Conservation (phyloP, 2,888 invertebrate species). For the Tetrapedia diversipes region DNA sequence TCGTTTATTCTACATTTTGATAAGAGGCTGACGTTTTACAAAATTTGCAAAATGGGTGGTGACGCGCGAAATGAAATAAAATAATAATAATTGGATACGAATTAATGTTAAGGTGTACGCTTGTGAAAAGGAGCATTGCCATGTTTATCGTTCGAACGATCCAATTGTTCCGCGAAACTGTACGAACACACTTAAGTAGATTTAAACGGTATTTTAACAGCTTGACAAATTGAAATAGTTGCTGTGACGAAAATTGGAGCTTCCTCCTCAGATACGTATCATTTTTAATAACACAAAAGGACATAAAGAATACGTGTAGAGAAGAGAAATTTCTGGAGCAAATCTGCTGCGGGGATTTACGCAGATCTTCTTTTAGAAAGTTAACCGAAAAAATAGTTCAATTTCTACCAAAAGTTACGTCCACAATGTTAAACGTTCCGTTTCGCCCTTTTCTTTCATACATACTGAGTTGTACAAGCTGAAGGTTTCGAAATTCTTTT, state of each 20-base stretch:
- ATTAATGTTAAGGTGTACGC: background rate
- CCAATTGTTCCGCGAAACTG: constrained; percentile 6
- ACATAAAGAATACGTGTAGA: background rate
- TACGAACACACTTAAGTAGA: background rate
- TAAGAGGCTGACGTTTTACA: background rate
- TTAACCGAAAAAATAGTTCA: too few relatives aligned
- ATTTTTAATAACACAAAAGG: background rate
- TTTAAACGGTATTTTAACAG: constrained; percentile 6
- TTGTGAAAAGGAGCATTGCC: constrained; percentile 22
- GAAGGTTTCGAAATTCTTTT: too few relatives aligned
- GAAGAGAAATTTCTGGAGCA: background rate
- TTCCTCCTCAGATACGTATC: background rate
- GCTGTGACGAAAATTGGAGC: background rate
- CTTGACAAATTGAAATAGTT: constrained; percentile 9
- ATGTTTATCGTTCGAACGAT: constrained; percentile 17
- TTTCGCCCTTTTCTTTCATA: too few relatives aligned
- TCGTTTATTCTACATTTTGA: background rate
- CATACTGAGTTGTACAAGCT: too few relatives aligned
- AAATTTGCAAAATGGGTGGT: constrained; percentile 43
- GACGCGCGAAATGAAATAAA: constrained; percentile 22
- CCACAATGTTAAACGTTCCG: too few relatives aligned
- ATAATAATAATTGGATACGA: background rate
- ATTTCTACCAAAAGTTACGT: too few relatives aligned
- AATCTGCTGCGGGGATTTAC: constrained; percentile 6
- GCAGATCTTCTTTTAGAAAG: background rate